Conservation (phyloP, 1,140 invertebrate species). For the Cydia amplana region DNA sequence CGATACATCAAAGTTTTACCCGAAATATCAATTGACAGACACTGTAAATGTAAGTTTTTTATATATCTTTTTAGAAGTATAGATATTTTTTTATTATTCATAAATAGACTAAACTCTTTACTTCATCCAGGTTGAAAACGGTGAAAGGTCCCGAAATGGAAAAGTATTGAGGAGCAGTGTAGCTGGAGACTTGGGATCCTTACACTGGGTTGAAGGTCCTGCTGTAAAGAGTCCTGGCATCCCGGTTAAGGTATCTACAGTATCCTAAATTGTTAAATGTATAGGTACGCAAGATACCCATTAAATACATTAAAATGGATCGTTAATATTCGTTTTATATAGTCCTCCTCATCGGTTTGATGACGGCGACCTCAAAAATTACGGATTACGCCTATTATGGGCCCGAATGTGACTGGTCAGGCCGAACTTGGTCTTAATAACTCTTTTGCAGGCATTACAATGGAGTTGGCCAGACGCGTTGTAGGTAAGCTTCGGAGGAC, state of each 20-base stretch:
- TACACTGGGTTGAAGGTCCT: conserved; percentile 8
- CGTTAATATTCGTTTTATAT: too few relatives aligned
- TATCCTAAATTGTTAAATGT: neutral
- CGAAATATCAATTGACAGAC: neutral
- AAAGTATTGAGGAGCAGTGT: neutral
- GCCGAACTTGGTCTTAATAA: too few relatives aligned
- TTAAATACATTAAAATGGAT: too few relatives aligned
- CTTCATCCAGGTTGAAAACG: neutral
- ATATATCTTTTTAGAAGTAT: neutral
- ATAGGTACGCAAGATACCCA: too few relatives aligned
- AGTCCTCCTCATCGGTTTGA: too few relatives aligned
- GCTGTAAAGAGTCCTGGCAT: neutral
- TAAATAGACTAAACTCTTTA: neutral
- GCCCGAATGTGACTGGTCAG: too few relatives aligned
- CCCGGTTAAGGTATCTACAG: neutral
- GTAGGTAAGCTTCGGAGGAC: too few relatives aligned
- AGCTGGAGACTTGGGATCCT: conserved; percentile 13
- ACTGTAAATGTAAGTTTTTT: neutral
- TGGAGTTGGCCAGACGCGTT: too few relatives aligned
- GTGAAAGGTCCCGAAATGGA: neutral
- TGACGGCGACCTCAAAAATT: too few relatives aligned
- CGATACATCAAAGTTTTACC: neutral
- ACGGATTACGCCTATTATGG: too few relatives aligned
- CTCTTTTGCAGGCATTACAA: too few relatives aligned
- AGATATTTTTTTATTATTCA: neutral